Base-by-base conservation (phyloP, 2,797 vertebrate genomes). In the Aselliscus stoliczkanus region DNA sequence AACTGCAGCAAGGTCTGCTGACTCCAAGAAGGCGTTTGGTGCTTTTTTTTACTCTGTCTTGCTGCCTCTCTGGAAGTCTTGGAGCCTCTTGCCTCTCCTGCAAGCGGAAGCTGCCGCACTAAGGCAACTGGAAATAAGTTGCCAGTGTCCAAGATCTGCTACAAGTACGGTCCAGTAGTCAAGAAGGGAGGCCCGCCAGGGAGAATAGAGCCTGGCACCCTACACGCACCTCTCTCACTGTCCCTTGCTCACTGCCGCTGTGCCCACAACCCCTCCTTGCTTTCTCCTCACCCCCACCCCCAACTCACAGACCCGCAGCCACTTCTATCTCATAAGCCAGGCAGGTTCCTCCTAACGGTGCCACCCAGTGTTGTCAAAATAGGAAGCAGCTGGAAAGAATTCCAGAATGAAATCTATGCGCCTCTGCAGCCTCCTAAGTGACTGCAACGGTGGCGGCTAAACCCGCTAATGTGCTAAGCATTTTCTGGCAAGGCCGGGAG, bases 391-490 rank as follows among this genome's bases (percentile, higher is more conserved):
- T 98, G 98, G 97, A 98, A 97, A 95, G 97, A 95, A 97, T 80
- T 91, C 97, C 97, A 97, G 97, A 97, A 98, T 96, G 97, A 98
- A 98, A 97, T 97, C 98, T 96, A 94, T 97, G 98, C 96, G 96
- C 96, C 93, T 96, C 97, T 97, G 95, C 76, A 89, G 97, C 96
- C 97, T 97, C 96, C 97, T 50, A 93, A 97, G 88, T 18, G 97
- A 96, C 94, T 95, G 94, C 95, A 97, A 47, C 97, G 90, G 96
- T 7, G 96, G 96, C 91, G 54, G 93, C 98, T 98, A 97, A 98
- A 97, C 97, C 97, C 0, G 97, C 94, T 98, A 98, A 98, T 98
- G 98, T 97, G 98, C 97, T 98, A 98, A 98, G 97, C 97, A 96
- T 97, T 98, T 98, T 98, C 97, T 98, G 98, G 97, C 98, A 97